These are phyloP conservation scores for Zeuzera pyrina DNA, from an alignment of 2,888 invertebrate species.

Conservation along the genomic window DNA sequence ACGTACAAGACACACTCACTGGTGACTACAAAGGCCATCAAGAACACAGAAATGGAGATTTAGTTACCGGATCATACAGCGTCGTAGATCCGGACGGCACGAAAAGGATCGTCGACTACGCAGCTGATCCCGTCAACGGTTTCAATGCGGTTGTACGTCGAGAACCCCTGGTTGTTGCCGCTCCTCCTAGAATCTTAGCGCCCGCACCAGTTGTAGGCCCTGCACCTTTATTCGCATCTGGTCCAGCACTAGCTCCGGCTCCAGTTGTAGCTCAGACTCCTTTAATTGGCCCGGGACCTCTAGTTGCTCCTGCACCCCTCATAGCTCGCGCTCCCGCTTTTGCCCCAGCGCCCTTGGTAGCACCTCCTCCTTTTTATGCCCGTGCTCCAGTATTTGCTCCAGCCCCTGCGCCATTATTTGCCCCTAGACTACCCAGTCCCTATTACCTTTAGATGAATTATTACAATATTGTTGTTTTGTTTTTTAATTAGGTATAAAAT, in stretches of 20 bases:
- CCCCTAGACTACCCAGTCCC: conserved; percentile 46
- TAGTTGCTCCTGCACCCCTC: conserved; percentile 25
- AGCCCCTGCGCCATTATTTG: conserved; percentile 29
- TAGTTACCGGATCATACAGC: conserved; percentile 71
- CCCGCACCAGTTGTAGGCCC: conserved; percentile 26
- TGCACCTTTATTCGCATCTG: conserved; percentile 25
- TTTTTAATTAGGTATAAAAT: conserved; percentile 29
- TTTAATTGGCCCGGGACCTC: conserved; percentile 26
- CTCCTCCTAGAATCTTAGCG: conserved; percentile 31
- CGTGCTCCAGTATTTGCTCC: conserved; percentile 27
- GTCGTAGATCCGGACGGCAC: conserved; percentile 73
- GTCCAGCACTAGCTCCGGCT: conserved; percentile 27
- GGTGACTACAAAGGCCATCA: conserved; percentile 74
- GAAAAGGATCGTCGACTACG: conserved; percentile 69
- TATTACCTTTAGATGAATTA: conserved; percentile 61
- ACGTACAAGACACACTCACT: conserved; percentile 71
- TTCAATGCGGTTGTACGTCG: conserved; percentile 73
- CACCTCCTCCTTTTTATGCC: too few relatives aligned
- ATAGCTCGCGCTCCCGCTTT: conserved; percentile 26
- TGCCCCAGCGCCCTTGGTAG: conserved; percentile 30
- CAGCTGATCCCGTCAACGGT: conserved; percentile 69
- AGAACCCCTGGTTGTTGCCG: conserved; percentile 51
- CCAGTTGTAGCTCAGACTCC: conserved; percentile 32
- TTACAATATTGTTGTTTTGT: conserved; percentile 63
- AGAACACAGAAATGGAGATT: conserved; percentile 70